Base-by-base conservation (phyloP, 1,140 invertebrate species). In the Anthonomus grandis region DNA sequence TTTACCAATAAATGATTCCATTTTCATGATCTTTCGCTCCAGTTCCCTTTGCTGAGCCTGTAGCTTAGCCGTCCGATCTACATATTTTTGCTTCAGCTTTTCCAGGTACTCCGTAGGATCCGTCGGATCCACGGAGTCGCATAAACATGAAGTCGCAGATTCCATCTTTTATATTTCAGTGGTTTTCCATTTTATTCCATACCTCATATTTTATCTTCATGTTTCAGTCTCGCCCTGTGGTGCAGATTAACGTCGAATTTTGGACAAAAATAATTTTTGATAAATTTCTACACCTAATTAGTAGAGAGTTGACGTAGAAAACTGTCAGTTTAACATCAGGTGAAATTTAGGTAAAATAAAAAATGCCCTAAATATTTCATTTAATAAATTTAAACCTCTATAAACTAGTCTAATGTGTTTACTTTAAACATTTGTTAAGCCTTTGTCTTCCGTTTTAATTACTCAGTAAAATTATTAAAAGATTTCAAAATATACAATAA, bases 51-150 rank as follows among this genome's bases (percentile, higher is more conserved):
- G 48, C 17, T 59, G 57, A 2, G 23, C n/a, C 10, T 53, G 57
- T 17, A 59, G 24, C 17, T 59, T 59, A 9, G 57, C 48, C 1
- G 48, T 59, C 5, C 57, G 18, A 19, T 25, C 41, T 13, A 59
- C 6, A 24, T 59, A 52, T 22, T 52, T 59, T 21, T 46, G 23
- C 31, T 52, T 59, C 4, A 59, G 36, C 13, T 15, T 18, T 36
- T 59, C 57, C 21, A 59, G 37, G 15, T 59, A 59, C 49, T 59
- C 41, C 12, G 57, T 46, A 4, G 48, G 57, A 34, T 57, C 44
- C 15, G 41, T 21, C 6, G 42, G 17, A 19, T 59, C 39, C 27
- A 25, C n/a, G 8, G 45, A 25, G 2, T 49, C 54, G 54, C 56
- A 58, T 4, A 34, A 25, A 15, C 56, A 58, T 13, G 18, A 27